These are phyloP conservation scores for Calidris pugnax DNA, from an alignment of 2,113 vertebrate species.

Conservation along the genomic window DNA sequence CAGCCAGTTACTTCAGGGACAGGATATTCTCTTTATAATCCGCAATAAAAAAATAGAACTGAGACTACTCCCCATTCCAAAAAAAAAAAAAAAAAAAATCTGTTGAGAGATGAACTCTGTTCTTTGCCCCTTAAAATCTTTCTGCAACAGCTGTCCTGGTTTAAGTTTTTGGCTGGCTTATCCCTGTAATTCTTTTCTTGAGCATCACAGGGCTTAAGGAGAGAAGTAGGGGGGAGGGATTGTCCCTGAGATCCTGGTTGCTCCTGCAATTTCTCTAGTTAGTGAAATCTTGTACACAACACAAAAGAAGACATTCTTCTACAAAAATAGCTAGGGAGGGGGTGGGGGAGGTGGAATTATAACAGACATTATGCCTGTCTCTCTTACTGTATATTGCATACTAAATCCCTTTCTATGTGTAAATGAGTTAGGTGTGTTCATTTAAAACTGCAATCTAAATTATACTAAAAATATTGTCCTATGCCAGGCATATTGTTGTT, in stretches of 20 bases:
- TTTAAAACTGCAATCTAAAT: neutral
- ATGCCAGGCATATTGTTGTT: neutral
- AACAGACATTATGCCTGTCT: neutral
- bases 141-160: neutral
- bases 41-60: neutral
- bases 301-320: neutral
- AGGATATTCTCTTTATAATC: neutral
- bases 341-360: neutral
- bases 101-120: neutral
- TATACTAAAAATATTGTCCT: neutral
- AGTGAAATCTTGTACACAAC: neutral
- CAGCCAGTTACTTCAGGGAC: neutral
- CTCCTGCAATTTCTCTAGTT: neutral
- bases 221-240: neutral
- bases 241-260: neutral
- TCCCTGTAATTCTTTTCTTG: slow-evolving; percentile 12
- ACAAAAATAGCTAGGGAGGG: neutral
- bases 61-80: neutral
- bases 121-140: neutral
- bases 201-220: neutral
- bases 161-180: slow-evolving; percentile 8
- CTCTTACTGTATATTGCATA: neutral
- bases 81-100: too few species aligned
- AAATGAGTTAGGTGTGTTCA: neutral
- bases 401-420: neutral